Conservation (phyloP, 2,113 vertebrate species). For the Gorilla gorilla region DNA sequence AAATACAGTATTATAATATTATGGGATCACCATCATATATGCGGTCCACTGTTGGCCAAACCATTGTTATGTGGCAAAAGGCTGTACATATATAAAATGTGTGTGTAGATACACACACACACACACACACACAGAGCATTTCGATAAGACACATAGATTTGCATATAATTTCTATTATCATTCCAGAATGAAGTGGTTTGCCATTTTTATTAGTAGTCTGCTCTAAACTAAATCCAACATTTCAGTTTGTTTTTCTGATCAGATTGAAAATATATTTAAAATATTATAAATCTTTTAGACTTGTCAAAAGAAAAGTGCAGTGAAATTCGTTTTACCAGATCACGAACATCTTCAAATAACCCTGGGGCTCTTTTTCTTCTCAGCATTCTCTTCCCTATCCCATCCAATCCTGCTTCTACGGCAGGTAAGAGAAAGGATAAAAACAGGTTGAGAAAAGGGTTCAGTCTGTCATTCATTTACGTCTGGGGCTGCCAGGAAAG, state of each 20-base stretch:
- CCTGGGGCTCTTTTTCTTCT: neutral
- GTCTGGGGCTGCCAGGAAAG: neutral
- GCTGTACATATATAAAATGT: neutral
- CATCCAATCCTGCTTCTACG: too few species aligned
- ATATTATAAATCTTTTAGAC: neutral
- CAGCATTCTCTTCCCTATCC: accelerated
- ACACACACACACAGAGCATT: neutral
- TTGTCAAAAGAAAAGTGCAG: neutral
- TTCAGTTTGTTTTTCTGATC: neutral
- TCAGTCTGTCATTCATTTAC: accelerated
- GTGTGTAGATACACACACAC: neutral
- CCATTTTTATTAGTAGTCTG: neutral
- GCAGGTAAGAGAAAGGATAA: neutral
- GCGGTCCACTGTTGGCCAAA: neutral
- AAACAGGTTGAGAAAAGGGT: accelerated
- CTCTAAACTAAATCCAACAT: neutral
- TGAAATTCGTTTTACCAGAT: neutral
- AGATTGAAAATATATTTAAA: neutral
- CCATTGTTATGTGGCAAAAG: neutral
- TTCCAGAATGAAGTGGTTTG: neutral
- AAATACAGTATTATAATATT: neutral
- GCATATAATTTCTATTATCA: neutral
- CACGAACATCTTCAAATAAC: neutral
- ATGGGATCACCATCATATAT: neutral
- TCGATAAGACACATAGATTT: neutral